Evolutionary conservation across 2,113 vertebrate genomes (phyloP).

Genomic region (Pollachius pollachius): DNA sequence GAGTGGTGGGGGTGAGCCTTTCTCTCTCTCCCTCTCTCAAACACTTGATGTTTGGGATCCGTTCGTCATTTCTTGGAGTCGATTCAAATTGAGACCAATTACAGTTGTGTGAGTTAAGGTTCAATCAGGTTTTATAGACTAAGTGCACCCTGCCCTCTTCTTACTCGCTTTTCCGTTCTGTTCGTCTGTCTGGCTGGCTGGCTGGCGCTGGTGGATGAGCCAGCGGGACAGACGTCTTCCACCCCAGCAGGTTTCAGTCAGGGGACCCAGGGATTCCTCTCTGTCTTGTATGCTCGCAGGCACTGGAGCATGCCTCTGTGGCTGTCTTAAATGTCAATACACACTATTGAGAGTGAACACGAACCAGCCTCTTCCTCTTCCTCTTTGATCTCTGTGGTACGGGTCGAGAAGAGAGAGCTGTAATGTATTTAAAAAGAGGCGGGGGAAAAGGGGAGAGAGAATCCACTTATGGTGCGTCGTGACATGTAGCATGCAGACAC

Average conservation of each 20-base stretch:
- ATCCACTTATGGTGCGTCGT: too few species aligned
- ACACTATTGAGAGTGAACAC: slow-evolving; percentile 45
- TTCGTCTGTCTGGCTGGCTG: slow-evolving; percentile 51
- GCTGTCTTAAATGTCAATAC: slow-evolving; percentile 55
- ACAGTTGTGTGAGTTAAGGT: slow-evolving; percentile 42
- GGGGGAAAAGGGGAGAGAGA: too few species aligned
- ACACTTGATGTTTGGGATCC: slow-evolving; percentile 41
- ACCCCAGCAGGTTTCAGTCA: slow-evolving; percentile 46
- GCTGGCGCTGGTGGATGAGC: slow-evolving; percentile 11
- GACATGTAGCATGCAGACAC: slow-evolving; percentile 18
- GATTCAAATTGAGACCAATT: slow-evolving; percentile 60
- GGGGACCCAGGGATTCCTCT: slow-evolving; percentile 56
- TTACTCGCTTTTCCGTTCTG: slow-evolving; percentile 47
- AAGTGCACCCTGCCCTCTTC: background rate
- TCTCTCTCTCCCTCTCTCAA: slow-evolving; percentile 13
- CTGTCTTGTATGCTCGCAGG: slow-evolving; percentile 22
- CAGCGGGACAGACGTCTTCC: slow-evolving; percentile 19
- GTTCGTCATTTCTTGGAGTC: slow-evolving; percentile 23
- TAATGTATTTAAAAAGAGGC: too few species aligned
- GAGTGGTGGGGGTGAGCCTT: background rate
- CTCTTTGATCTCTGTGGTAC: slow-evolving; percentile 63
- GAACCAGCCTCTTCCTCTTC: slow-evolving; percentile 31
- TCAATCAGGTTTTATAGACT: slow-evolving; percentile 58
- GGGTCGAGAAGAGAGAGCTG: slow-evolving; percentile 48
- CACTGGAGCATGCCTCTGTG: slow-evolving; percentile 44